phyloP scores from a whole-genome alignment of 2,113 vertebrate genomes.

The Bos taurus region DNA sequence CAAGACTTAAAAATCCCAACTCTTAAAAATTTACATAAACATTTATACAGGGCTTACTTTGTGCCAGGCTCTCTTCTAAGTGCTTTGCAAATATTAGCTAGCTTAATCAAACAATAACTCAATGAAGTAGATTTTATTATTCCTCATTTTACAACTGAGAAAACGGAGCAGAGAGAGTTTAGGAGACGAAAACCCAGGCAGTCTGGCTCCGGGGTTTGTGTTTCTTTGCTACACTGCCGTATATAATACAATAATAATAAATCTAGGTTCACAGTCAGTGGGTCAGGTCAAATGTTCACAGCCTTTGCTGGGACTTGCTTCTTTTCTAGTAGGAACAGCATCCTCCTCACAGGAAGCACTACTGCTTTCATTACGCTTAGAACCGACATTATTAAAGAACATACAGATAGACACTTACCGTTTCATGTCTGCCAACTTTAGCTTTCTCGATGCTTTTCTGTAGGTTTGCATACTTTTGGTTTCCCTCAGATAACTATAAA shows the following conservation, averaged over 20 bases:
- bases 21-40: neutral
- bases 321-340: neutral
- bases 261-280: neutral
- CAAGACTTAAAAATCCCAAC: neutral
- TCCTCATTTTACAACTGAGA: neutral
- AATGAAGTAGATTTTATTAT: constrained; percentile 19
- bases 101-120: constrained; percentile 6
- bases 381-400: neutral
- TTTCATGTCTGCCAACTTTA: constrained; percentile 91
- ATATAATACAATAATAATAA: neutral
- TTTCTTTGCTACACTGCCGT: neutral
- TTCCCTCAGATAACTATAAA: constrained; percentile 86
- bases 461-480: constrained; percentile 81
- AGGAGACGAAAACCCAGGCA: neutral
- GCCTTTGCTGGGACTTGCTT: neutral
- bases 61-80: neutral
- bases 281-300: neutral
- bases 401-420: constrained; percentile 82
- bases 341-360: neutral
- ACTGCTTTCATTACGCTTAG: neutral
- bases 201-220: neutral
- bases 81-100: constrained; percentile 10
- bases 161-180: neutral
- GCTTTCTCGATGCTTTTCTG: constrained; percentile 87
- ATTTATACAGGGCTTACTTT: constrained; percentile 14